Evolutionary conservation across 2,888 invertebrate species (phyloP).

Genomic region (Dryobotodes eremita): DNA sequence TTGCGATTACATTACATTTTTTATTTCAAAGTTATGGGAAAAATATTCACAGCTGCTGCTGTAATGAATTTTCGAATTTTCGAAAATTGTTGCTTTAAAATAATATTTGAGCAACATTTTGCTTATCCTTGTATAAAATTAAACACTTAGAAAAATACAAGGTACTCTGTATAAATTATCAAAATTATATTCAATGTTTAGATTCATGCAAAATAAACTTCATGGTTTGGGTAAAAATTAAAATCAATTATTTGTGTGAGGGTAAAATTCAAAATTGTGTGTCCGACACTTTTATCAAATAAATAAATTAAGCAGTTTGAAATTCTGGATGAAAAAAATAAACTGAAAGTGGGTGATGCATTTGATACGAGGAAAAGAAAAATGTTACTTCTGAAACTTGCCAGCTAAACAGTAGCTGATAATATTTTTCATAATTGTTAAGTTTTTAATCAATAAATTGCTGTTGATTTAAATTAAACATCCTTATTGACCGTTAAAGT

Average conservation of each 20-base stretch:
- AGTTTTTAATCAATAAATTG: constrained; percentile 87
- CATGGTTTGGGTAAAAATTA: not conserved
- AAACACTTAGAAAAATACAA: not conserved
- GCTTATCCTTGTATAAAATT: not conserved
- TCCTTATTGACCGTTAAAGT: constrained; percentile 88
- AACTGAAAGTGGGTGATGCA: not conserved
- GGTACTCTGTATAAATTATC: not conserved
- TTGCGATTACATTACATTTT: constrained; percentile 89
- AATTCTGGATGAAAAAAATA: not conserved
- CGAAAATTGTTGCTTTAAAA: constrained; percentile 5
- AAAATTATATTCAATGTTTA: not conserved
- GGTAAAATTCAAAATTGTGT: not conserved
- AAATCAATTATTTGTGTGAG: not conserved
- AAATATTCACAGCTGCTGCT: constrained; percentile 52
- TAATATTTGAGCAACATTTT: not conserved
- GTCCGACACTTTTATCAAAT: not conserved
- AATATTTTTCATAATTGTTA: constrained; percentile 79
- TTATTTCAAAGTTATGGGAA: constrained; percentile 77
- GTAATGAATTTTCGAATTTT: not conserved
- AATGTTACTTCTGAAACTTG: not conserved
- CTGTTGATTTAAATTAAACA: constrained; percentile 89
- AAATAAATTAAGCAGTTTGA: not conserved
- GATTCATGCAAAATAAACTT: not conserved
- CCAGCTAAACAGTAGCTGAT: constrained; percentile 21
- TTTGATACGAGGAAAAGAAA: constrained; percentile 8